Percentiles rank a stretch among this genome's conserved stretches.
phyloP scores from a whole-genome alignment of 2,888 invertebrate species.

The Aromia moschata region DNA sequence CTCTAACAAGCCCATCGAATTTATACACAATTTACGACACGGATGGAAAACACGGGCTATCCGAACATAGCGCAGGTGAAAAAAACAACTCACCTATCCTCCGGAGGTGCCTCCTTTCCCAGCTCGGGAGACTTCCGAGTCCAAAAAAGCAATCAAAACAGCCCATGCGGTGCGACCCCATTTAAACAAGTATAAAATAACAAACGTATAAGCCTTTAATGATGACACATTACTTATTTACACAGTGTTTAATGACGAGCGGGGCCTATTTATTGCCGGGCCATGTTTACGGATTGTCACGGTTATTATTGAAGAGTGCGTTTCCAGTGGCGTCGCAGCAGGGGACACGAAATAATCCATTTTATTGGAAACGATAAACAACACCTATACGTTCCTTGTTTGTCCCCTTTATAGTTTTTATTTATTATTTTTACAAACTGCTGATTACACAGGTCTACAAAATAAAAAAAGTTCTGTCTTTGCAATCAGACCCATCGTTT shows the following conservation, averaged over 20 bases:
- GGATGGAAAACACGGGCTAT: constrained; percentile 26
- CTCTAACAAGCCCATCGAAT: constrained; percentile 28
- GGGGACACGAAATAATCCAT: too few species aligned
- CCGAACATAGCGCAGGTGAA: constrained; percentile 30
- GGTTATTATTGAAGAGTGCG: too few species aligned
- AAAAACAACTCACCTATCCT: constrained; percentile 19
- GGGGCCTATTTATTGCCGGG: constrained; percentile 56
- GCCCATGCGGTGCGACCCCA: constrained; percentile 35
- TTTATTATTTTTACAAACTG: too few species aligned
- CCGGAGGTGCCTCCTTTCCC: constrained; percentile 6
- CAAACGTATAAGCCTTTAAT: constrained; percentile 58
- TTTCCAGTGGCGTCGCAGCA: too few species aligned
- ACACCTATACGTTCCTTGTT: too few species aligned
- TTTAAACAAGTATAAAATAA: constrained; percentile 54
- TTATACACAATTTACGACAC: constrained; percentile 26
- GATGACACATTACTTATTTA: constrained; percentile 61
- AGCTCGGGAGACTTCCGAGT: too few species aligned
- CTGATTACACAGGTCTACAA: too few species aligned
- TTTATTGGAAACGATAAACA: too few species aligned
- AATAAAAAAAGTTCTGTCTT: too few species aligned
- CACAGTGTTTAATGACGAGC: constrained; percentile 53
- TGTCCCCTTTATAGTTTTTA: too few species aligned
- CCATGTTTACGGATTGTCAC: constrained; percentile 61
- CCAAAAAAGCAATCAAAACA: constrained; percentile 43
- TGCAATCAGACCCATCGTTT: too few species aligned